Conservation (phyloP, 2,888 invertebrate species). For the Athalia rosae region DNA sequence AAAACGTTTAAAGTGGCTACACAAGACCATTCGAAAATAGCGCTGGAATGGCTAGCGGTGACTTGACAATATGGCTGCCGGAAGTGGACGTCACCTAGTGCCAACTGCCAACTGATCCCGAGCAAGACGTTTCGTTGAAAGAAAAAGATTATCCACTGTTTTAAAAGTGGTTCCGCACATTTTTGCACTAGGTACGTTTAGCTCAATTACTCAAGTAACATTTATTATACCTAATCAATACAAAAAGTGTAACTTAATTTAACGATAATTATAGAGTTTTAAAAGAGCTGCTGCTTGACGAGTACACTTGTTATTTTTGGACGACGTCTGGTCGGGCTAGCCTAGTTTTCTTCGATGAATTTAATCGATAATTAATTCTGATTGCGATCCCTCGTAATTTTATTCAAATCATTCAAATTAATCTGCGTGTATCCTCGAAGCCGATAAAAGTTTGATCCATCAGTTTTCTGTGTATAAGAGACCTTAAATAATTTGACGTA, state of each 20-base stretch:
- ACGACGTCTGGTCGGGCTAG: conserved; percentile 31
- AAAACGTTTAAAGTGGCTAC: neutral
- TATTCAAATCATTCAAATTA: neutral
- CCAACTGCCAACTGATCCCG: conserved; percentile 68
- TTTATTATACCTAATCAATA: conserved; percentile 12
- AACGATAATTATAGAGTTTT: conserved; percentile 35
- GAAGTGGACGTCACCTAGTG: conserved; percentile 72
- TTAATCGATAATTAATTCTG: conserved; percentile 29
- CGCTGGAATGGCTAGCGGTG: conserved; percentile 52
- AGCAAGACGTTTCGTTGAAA: conserved; percentile 62
- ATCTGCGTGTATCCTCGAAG: neutral
- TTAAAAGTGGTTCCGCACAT: conserved; percentile 56
- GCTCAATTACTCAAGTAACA: conserved; percentile 30
- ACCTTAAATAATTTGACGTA: neutral
- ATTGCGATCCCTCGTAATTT: neutral
- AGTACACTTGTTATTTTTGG: conserved; percentile 53
- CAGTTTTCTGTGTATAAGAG: neutral
- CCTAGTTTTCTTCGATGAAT: conserved; percentile 13
- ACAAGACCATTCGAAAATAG: conserved; percentile 10
- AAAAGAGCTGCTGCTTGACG: conserved; percentile 49
- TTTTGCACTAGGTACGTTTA: conserved; percentile 61
- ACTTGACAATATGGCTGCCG: conserved; percentile 63
- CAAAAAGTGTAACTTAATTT: conserved; percentile 48
- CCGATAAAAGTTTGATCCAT: neutral
- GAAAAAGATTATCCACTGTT: conserved; percentile 62